Evolutionary conservation across 2,888 invertebrate genomes (phyloP).

Genomic region (Synergus itoensis): DNA sequence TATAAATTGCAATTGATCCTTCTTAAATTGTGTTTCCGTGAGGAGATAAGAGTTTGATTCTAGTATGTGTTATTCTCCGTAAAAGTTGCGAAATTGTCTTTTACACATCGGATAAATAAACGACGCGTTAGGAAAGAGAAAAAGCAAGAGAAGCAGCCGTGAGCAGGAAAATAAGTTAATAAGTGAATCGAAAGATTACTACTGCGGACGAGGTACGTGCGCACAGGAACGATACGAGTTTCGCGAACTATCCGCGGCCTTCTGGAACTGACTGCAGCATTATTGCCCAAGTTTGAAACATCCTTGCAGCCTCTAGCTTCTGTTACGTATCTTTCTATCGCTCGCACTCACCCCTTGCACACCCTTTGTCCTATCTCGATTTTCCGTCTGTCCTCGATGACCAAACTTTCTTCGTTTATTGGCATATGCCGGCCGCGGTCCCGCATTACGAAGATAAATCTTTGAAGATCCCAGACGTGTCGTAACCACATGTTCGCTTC

Average conservation of each 20-base stretch:
- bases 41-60: not conserved
- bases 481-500: conserved; percentile 40
- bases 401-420: conserved; percentile 57
- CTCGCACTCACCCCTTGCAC: conserved; percentile 46
- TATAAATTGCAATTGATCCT: not conserved
- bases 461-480: conserved; percentile 39
- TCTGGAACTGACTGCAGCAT: conserved; percentile 69
- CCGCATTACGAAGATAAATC: conserved; percentile 52
- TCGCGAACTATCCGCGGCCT: conserved; percentile 63
- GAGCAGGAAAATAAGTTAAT: conserved; percentile 60
- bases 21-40: not conserved
- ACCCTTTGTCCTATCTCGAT: conserved; percentile 48
- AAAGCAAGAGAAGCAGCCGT: not conserved
- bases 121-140: not conserved
- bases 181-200: conserved; percentile 63
- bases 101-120: not conserved
- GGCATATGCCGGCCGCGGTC: conserved; percentile 45
- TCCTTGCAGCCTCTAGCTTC: conserved; percentile 55
- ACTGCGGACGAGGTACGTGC: conserved; percentile 48
- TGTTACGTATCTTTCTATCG: conserved; percentile 57
- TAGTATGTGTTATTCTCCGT: not conserved
- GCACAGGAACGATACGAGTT: conserved; percentile 62
- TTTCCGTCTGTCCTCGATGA: conserved; percentile 57
- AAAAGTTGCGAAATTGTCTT: not conserved
- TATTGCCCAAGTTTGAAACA: conserved; percentile 73